Percentiles rank a stretch among this genome's conserved stretches.
phyloP scores from a whole-genome alignment of 2,888 invertebrate species.

The Aphidoletes aphidimyza region DNA sequence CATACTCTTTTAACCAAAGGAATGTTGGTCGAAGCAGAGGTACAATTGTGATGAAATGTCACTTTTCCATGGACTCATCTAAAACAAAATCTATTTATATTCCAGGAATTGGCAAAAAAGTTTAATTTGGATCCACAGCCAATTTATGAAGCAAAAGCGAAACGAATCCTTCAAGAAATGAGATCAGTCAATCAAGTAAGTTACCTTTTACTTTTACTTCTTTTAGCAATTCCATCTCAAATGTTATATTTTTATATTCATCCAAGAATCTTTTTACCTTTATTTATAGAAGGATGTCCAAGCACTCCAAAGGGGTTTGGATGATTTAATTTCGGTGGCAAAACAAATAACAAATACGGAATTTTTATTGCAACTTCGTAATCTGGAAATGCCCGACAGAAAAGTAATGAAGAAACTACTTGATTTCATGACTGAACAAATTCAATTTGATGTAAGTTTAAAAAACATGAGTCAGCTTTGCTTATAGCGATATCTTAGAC shows the following conservation, averaged over 20 bases:
- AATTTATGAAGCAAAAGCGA: constrained; percentile 65
- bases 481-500: background rate
- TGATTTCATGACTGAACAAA: constrained; percentile 61
- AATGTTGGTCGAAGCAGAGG: constrained; percentile 65
- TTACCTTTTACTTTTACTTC: constrained; percentile 11
- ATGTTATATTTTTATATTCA: background rate
- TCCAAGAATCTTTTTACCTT: background rate
- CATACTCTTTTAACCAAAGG: constrained; percentile 65
- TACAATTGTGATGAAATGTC: constrained; percentile 56
- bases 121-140: constrained; percentile 65
- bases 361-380: constrained; percentile 63
- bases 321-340: constrained; percentile 60
- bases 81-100: background rate
- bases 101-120: constrained; percentile 63
- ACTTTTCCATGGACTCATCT: background rate
- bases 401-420: constrained; percentile 62
- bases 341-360: constrained; percentile 62
- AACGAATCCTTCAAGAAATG: constrained; percentile 62
- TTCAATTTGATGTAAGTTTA: constrained; percentile 59
- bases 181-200: constrained; percentile 59
- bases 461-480: background rate
- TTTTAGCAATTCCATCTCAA: background rate
- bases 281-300: constrained; percentile 58
- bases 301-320: constrained; percentile 60
- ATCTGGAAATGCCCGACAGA: constrained; percentile 63